Percentiles rank a stretch among this genome's conserved stretches.
Evolutionary conservation across 2,797 vertebrate species (phyloP).

Genomic region (Cyclopterus lumpus): DNA sequence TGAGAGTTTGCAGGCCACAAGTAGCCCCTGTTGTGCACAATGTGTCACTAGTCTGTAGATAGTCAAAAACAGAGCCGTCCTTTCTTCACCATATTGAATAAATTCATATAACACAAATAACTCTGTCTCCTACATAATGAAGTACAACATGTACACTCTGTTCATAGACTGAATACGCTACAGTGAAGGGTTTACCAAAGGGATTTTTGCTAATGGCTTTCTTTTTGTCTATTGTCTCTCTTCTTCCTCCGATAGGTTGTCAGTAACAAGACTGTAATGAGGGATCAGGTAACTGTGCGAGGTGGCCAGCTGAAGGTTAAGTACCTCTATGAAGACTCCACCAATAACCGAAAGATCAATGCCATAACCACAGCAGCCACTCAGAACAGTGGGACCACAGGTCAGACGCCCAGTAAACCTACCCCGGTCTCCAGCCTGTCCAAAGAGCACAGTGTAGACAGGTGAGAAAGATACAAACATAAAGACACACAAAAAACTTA

Average conservation of each 20-base stretch:
- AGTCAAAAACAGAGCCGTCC: background rate
- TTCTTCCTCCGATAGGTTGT: constrained; percentile 62
- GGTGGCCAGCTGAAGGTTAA: constrained; percentile 90
- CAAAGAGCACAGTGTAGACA: constrained; percentile 88
- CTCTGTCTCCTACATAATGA: constrained; percentile 11
- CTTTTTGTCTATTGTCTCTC: background rate
- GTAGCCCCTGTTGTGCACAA: background rate
- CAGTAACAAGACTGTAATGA: constrained; percentile 86
- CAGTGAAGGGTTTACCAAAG: constrained; percentile 4
- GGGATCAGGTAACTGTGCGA: constrained; percentile 86
- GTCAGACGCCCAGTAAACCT: constrained; percentile 78
- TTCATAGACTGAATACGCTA: background rate
- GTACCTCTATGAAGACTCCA: constrained; percentile 92
- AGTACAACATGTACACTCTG: background rate
- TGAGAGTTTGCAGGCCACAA: background rate
- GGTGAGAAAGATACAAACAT: constrained; percentile 53
- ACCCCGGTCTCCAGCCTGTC: constrained; percentile 64
- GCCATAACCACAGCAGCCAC: constrained; percentile 72
- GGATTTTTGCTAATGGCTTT: background rate
- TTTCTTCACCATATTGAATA: constrained; percentile 3
- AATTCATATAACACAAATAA: constrained; percentile 24
- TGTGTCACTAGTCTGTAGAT: background rate
- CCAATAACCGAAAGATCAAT: constrained; percentile 87
- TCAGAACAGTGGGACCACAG: constrained; percentile 80
- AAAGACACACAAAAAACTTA: background rate